phyloP scores from a whole-genome alignment of 2,797 vertebrate genomes.

The Enteromius fasciolatus region DNA sequence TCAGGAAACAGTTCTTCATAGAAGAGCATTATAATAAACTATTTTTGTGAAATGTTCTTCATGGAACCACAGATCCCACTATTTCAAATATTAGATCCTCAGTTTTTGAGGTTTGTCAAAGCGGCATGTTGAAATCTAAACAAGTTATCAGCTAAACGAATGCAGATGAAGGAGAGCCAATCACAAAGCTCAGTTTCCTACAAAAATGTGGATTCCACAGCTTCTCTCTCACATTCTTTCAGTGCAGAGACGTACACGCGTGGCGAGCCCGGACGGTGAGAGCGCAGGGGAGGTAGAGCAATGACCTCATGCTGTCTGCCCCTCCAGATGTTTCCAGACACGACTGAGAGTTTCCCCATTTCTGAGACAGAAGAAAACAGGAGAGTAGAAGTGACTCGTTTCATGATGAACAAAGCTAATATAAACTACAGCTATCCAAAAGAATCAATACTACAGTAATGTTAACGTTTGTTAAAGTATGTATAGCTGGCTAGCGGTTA shows the following conservation, averaged over 20 bases:
- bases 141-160: conserved; percentile 18
- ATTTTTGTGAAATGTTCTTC: background rate
- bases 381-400: conserved; percentile 35
- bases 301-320: conserved; percentile 60
- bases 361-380: conserved; percentile 38
- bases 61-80: background rate
- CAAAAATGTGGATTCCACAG: conserved; percentile 34
- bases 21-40: background rate
- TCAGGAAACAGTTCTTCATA: too few relatives aligned
- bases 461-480: background rate
- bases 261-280: conserved; percentile 56
- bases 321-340: conserved; percentile 68
- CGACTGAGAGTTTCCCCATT: conserved; percentile 58
- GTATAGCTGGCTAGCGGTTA: background rate
- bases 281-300: conserved; percentile 56
- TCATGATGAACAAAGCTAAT: conserved; percentile 20
- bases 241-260: conserved; percentile 30
- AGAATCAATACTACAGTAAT: background rate
- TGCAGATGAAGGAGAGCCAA: conserved; percentile 23
- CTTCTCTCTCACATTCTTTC: conserved; percentile 21
- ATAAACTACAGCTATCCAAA: background rate
- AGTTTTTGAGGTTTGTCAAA: background rate
- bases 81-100: conserved; percentile 4
- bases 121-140: conserved; percentile 29
- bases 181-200: conserved; percentile 35